A percentile compares a stretch with the other conserved stretches of the same genome.
These are phyloP conservation scores for Amphipyra berbera DNA, from an alignment of 2,888 invertebrate genomes.

Conservation along the genomic window DNA sequence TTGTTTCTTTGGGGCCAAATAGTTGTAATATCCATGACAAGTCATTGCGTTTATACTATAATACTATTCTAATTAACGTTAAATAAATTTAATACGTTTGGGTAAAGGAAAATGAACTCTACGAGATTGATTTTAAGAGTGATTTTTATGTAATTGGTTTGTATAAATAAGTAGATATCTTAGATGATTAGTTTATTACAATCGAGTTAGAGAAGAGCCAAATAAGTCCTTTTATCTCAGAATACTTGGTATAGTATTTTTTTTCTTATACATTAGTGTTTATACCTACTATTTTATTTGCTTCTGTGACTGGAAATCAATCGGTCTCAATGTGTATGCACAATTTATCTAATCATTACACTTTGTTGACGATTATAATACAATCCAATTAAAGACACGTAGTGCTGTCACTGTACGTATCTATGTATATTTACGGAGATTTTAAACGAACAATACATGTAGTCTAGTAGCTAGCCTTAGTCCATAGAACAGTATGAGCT, in stretches of 20 bases:
- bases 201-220: constrained; percentile 71
- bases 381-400: constrained; percentile 50
- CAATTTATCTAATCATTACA: constrained; percentile 58
- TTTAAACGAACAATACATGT: constrained; percentile 77
- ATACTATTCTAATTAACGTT: constrained; percentile 54
- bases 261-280: constrained; percentile 43
- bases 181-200: constrained; percentile 62
- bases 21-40: constrained; percentile 87
- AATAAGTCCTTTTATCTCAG: constrained; percentile 68
- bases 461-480: constrained; percentile 76
- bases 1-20: constrained; percentile 88
- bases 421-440: constrained; percentile 78
- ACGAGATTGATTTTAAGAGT: constrained; percentile 66
- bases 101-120: constrained; percentile 62
- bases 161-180: constrained; percentile 59
- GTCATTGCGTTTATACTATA: constrained; percentile 76
- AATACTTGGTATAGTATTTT: constrained; percentile 44
- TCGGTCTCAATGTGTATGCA: constrained; percentile 61
- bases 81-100: constrained; percentile 56
- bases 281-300: constrained; percentile 43
- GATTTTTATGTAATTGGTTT: constrained; percentile 61
- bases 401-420: constrained; percentile 63
- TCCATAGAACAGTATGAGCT: constrained; percentile 60
- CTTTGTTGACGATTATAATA: constrained; percentile 47
- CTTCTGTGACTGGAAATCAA: constrained; percentile 51